Percentiles rank a stretch among this genome's conserved stretches.
Evolutionary conservation across 2,888 invertebrate species (phyloP).

Genomic region (Leptinotarsa haldemani): DNA sequence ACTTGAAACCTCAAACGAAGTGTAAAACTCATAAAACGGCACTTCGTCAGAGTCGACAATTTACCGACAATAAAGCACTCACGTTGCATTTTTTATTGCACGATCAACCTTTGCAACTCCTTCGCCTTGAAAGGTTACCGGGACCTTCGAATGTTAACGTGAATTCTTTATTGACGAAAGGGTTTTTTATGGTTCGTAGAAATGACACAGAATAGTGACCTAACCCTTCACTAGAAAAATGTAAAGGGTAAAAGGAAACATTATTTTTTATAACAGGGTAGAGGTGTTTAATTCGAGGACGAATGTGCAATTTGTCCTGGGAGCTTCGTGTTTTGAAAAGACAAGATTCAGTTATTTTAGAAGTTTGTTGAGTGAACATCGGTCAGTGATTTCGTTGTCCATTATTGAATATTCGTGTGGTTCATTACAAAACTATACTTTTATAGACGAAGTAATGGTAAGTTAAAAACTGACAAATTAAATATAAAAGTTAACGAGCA

Average conservation of each 20-base stretch:
- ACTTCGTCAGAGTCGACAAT: constrained; percentile 36
- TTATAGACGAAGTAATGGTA: no score
- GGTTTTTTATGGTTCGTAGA: constrained; percentile 54
- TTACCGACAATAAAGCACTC: constrained; percentile 29
- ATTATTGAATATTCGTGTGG: no score
- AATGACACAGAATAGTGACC: constrained; percentile 49
- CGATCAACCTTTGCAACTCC: constrained; percentile 41
- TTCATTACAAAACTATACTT: no score
- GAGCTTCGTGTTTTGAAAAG: constrained; percentile 38
- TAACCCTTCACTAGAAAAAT: constrained; percentile 54
- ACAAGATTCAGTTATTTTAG: constrained; percentile 5
- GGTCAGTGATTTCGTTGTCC: background rate
- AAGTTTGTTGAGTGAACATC: background rate
- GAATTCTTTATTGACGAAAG: constrained; percentile 53
- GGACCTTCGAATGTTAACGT: constrained; percentile 38
- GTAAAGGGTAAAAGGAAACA: constrained; percentile 52
- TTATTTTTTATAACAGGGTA: constrained; percentile 48
- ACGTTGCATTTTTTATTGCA: constrained; percentile 44
- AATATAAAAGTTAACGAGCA: no score
- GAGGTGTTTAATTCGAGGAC: constrained; percentile 56
- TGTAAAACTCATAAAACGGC: constrained; percentile 25
- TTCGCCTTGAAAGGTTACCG: constrained; percentile 25
- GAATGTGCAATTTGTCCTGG: constrained; percentile 48
- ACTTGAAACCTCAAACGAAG: background rate
- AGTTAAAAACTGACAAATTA: no score